These are phyloP conservation scores for Trilocha varians DNA, from an alignment of 2,888 invertebrate species.

Conservation along the genomic window DNA sequence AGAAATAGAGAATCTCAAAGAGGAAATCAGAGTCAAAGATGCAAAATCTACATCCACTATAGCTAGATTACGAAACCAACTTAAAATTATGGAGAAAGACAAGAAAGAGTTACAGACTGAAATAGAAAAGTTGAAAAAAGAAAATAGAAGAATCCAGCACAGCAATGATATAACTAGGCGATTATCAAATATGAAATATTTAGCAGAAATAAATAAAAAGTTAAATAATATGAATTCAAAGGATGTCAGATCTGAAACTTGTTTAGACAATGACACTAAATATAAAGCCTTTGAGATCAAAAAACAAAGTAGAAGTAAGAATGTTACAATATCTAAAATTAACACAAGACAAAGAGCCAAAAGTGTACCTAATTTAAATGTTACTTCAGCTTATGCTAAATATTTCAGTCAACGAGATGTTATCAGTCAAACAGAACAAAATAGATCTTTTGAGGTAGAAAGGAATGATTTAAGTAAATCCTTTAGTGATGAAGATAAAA, in stretches of 20 bases:
- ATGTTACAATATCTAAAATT: slow-evolving; percentile 22
- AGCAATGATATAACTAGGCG: slow-evolving; percentile 71
- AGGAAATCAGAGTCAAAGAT: slow-evolving; percentile 81
- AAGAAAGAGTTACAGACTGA: slow-evolving; percentile 76
- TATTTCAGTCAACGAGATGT: slow-evolving; percentile 64
- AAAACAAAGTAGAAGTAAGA: slow-evolving; percentile 45
- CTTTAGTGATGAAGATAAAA: slow-evolving; percentile 19
- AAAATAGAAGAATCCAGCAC: slow-evolving; percentile 76
- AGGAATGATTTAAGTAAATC: slow-evolving; percentile 16
- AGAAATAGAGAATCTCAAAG: slow-evolving; percentile 77
- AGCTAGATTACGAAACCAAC: slow-evolving; percentile 81
- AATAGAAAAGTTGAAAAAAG: slow-evolving; percentile 77
- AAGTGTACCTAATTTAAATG: slow-evolving; percentile 66
- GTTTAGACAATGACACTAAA: slow-evolving; percentile 39
- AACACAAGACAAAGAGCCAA: slow-evolving; percentile 48
- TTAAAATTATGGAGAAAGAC: slow-evolving; percentile 81
- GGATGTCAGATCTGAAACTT: slow-evolving; percentile 37
- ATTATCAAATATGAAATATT: slow-evolving; percentile 79
- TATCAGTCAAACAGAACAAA: slow-evolving; percentile 39
- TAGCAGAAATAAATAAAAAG: slow-evolving; percentile 82
- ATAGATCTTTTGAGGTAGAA: slow-evolving; percentile 23
- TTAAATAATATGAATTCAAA: slow-evolving; percentile 42
- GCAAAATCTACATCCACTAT: slow-evolving; percentile 80
- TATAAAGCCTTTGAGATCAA: slow-evolving; percentile 61
- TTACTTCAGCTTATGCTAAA: slow-evolving; percentile 64